Evolutionary conservation across 2,888 invertebrate species (phyloP).

Genomic region (Orthosia incerta): DNA sequence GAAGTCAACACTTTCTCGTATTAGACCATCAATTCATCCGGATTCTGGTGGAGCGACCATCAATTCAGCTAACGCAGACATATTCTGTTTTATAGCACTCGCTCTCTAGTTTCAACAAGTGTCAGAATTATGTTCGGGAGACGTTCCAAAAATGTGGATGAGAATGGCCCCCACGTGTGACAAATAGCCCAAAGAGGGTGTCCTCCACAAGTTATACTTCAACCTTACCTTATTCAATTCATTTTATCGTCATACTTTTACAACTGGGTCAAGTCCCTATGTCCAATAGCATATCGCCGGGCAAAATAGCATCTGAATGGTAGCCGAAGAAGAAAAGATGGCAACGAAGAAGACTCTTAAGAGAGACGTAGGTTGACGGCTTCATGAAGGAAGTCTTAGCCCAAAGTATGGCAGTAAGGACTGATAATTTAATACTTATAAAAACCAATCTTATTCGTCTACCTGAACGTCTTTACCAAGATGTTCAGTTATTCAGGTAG

Average conservation of each 20-base stretch:
- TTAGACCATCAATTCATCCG: slow-evolving; percentile 59
- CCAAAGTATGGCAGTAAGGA: neutral
- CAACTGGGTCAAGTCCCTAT: neutral
- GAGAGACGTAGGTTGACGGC: no score
- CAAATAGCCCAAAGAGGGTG: slow-evolving; percentile 55
- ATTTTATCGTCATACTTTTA: slow-evolving; percentile 18
- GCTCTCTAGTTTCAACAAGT: slow-evolving; percentile 75
- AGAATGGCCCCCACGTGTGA: slow-evolving; percentile 58
- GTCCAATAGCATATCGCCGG: no score
- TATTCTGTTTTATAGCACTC: slow-evolving; percentile 70
- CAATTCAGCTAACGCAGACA: slow-evolving; percentile 64
- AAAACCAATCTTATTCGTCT: neutral
- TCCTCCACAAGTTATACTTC: slow-evolving; percentile 32
- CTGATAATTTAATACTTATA: neutral
- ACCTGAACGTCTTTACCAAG: no score
- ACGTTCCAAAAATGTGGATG: slow-evolving; percentile 65
- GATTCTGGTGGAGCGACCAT: slow-evolving; percentile 58
- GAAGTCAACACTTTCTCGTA: slow-evolving; percentile 59
- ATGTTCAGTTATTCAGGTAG: slow-evolving; percentile 11
- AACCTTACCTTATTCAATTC: slow-evolving; percentile 32
- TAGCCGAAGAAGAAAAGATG: neutral
- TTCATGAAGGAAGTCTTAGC: no score
- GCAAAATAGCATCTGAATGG: neutral
- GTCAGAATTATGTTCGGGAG: slow-evolving; percentile 71
- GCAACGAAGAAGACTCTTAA: neutral